Percentiles rank a stretch among this genome's conserved stretches.
Evolutionary conservation across 2,888 invertebrate species (phyloP).

Genomic region (Drosophila recens): DNA sequence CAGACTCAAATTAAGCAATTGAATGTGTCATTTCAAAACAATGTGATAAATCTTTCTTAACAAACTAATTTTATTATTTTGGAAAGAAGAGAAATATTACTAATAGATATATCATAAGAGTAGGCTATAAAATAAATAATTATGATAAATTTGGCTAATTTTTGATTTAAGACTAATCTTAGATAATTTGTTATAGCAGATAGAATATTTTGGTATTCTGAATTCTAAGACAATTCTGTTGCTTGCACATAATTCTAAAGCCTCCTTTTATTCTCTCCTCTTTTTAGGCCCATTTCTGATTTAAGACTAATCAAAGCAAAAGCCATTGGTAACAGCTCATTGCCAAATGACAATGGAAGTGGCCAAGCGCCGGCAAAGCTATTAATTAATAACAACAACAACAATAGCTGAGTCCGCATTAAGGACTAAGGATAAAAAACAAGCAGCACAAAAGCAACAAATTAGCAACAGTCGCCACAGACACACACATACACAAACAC

Average conservation of each 20-base stretch:
- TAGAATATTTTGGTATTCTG: background rate
- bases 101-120: background rate
- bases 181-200: background rate
- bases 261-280: background rate
- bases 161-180: background rate
- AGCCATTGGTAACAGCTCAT: conserved; percentile 60
- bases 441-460: conserved; percentile 64
- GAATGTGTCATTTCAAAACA: background rate
- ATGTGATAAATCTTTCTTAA: background rate
- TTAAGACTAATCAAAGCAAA: conserved; percentile 64
- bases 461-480: conserved; percentile 67
- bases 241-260: conserved; percentile 6
- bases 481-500: conserved; percentile 12
- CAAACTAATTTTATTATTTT: background rate
- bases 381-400: conserved; percentile 56
- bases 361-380: conserved; percentile 55
- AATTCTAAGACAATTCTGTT: background rate
- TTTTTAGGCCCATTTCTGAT: conserved; percentile 20
- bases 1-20: background rate
- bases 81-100: too few species aligned
- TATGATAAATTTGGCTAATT: too few species aligned
- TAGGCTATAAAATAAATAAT: background rate
- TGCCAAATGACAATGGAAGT: conserved; percentile 65
- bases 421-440: conserved; percentile 45
- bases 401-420: conserved; percentile 36